Evolutionary conservation across 2,888 invertebrate species (phyloP), one percentile per base, ranked within the genome.

Genomic region (Eupithecia inturbata): DNA sequence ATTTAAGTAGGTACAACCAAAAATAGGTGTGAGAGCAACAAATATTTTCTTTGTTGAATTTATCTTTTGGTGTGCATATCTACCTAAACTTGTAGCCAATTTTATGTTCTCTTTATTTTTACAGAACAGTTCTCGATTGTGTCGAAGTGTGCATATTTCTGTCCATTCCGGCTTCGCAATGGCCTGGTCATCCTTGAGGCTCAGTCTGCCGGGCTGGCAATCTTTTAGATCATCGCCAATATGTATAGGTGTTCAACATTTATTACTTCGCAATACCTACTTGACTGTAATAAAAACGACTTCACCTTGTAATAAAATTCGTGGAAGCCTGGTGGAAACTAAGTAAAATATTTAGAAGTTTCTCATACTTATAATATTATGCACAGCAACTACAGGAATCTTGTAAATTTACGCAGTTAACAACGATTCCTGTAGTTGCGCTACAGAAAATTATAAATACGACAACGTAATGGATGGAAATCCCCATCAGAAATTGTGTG

Each of bases 181-280:
- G 88, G 89, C 80, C 93, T 88, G 89, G 93, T 93, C 93, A 91
- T 91, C 93, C 93, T 93, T 93, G 93, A 93, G 88, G 84, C 85
- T 85, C 87, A 86, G 85, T 53, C 49, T 22, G 49, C 49, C 22
- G 86, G 86, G 82, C 85, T 85, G 86, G 84, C 89, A 89, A 88
- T 90, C 90, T 89, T 91, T 89, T 92, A 89, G 89, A 91, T 89
- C 91, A 88, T 89, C 90, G 86, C 80, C 78, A 85, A 82, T 83
- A 76, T 73, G 71, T 73, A 68, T 77, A 80, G 71, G 75, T 82
- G 79, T 78, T 75, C 73, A 80, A 79, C 74, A 75, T 80, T 80
- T 80, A 80, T 80, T 82, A 78, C 77, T 1, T 36, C 5, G 36
- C 36, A 36, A 64, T 64, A 64, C 64, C 64, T 64, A 36, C 28